phyloP scores from a whole-genome alignment of 2,797 vertebrate species.

The Arrhamphus sclerolepis region DNA sequence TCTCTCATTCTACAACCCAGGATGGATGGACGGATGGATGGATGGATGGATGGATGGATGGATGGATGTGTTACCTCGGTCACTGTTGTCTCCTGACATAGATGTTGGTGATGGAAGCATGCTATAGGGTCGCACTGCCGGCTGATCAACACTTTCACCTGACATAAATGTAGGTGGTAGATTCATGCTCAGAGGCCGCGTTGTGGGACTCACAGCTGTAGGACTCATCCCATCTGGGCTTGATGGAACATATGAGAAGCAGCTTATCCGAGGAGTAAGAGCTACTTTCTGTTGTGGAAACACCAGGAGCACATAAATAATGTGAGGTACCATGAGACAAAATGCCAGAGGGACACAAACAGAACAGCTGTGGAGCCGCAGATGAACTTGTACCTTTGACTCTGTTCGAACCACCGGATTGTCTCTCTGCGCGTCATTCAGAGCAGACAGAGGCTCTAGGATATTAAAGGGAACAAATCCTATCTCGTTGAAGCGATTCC shows the following conservation, averaged over 20 bases:
- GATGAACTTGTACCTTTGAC: constrained; percentile 59
- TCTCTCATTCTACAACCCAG: not conserved
- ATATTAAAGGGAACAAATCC: constrained; percentile 89
- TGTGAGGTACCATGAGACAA: not conserved
- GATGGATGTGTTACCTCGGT: not conserved
- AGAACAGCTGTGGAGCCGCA: constrained; percentile 1
- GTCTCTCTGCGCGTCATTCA: constrained; percentile 32
- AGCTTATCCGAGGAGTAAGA: constrained; percentile 36
- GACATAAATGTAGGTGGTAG: constrained; percentile 34
- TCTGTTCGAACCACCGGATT: constrained; percentile 45
- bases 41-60: too few relatives aligned
- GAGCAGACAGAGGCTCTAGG: constrained; percentile 78
- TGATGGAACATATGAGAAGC: constrained; percentile 59
- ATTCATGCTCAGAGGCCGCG: constrained; percentile 57
- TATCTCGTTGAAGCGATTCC: constrained; percentile 82
- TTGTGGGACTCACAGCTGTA: not conserved
- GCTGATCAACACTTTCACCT: constrained; percentile 50
- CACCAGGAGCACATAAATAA: constrained; percentile 13
- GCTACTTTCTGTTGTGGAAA: constrained; percentile 54
- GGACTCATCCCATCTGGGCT: constrained; percentile 36
- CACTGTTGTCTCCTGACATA: not conserved
- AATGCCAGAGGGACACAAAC: not conserved
- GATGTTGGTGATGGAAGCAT: too few relatives aligned
- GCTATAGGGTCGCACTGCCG: too few relatives aligned
- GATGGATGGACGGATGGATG: not conserved